Base-by-base conservation (phyloP, 2,888 invertebrate genomes). In the Caenorhabditis sinica region DNA sequence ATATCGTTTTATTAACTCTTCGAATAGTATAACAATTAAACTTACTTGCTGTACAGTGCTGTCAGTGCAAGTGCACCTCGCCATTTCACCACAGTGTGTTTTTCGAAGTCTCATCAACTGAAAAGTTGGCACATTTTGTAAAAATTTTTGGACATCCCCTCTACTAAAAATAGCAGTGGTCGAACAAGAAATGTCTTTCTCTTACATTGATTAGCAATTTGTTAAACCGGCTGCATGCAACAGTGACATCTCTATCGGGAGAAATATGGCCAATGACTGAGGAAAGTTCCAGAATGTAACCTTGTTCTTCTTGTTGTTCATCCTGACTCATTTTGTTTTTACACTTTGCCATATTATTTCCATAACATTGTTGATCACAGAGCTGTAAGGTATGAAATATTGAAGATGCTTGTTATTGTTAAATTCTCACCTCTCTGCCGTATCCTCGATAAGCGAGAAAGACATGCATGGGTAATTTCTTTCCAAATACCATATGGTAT, bases 401-500 rank as follows among this genome's bases (percentile, higher is more conserved):
- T 17, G 8, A 51, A 56, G 2, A 8, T 53, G 11, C 20, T 61
- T 63, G 3, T 23, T 2, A 45, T 17, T 40, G 13, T 40, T 40
- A 40, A 13, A 11, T 40, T 13, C 68, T 25, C 58, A 87, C 89
- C 86, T 86, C 85, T 82, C 87, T 85, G 28, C 89, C 89, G 53
- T 86, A 89, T 58, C 89, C 89, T 63, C 87, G 25, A 73, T 89
- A 90, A 40, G 89, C 87, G 13, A 90, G 68, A 65, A 90, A 90
- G 0, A 88, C 88, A 60, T 90, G 86, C 56, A 86, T 79, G 13
- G 89, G 89, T 30, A 90, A 65, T 40, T 86, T 87, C 58, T 88
- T 89, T 51, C 89, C 89, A 77, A 89, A 90, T 30, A 90, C 89
- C 89, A 90, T 89, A 72, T 90, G 89, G 82, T 90, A 90, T 66